phyloP scores from a whole-genome alignment of 1,140 invertebrate species.

The Triops longicaudatus region DNA sequence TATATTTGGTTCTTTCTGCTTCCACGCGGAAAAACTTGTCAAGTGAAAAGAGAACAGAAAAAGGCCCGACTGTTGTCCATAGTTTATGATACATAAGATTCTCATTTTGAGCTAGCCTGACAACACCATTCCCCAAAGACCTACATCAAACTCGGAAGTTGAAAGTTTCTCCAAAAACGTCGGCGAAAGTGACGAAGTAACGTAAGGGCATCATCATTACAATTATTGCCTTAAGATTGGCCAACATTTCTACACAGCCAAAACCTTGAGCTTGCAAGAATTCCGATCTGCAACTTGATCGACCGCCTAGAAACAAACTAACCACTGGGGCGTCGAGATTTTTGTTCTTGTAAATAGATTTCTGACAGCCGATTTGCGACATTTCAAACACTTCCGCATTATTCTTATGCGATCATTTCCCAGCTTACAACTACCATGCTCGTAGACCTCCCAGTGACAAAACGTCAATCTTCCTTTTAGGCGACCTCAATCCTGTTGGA shows the following conservation, averaged over 20 bases:
- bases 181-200: background rate
- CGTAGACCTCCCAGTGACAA: background rate
- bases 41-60: background rate
- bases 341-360: background rate
- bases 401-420: background rate
- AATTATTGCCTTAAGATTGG: background rate
- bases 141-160: background rate
- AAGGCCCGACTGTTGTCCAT: background rate
- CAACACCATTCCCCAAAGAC: background rate
- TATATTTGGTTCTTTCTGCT: background rate
- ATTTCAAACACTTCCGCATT: background rate
- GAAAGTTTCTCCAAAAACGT: background rate
- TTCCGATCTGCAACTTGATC: background rate
- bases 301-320: no score
- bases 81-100: background rate
- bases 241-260: background rate
- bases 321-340: no score
- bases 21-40: background rate
- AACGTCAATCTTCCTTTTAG: background rate
- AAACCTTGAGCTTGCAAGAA: background rate
- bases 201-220: background rate
- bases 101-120: background rate
- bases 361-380: background rate
- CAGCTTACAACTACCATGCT: background rate
- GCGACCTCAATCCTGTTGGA: background rate